Base-by-base conservation (phyloP, 2,797 vertebrate species). In the Poecilia picta region DNA sequence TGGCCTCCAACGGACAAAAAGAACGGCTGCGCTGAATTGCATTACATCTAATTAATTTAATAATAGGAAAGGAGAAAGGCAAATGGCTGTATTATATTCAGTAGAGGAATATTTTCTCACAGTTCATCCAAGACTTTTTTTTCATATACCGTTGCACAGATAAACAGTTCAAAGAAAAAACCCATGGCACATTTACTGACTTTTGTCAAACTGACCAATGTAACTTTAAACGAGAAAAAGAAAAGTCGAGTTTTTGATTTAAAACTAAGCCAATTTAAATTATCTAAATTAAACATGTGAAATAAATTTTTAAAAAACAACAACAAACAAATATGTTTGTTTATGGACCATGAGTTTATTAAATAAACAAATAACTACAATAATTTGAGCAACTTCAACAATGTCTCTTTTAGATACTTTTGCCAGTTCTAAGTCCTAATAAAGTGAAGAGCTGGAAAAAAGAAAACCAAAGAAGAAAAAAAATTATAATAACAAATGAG, bases 1-100 rank as follows among this genome's bases (percentile, higher is more conserved):
- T 59, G 12, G 66, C 74, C 78, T 89, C 79, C 76, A 79, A 89
- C 75, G 62, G 75, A 59, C 55, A 72, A 80, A 76, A 81, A 85
- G 74, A 43, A 70, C 2, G 16, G 45, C 39, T 33, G 20, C 33
- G 18, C 64, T 45, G 8, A 25, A 2, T 33, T 16, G 8, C 71
- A 75, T 57, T 20, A 20, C 72, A 74, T 70, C 74, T 25, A 68
- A 66, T 66, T 66, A 49, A 84, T 75, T 15, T 7, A 4, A 5
- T 1, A 55, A 39, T 6, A 43, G 41, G 10, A 77, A 70, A n/a
- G 16, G 8, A 41, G 66, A 55, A 13, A 5, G 31, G 41, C 15
- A 71, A 43, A 73, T 72, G 36, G 31, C 16, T 10, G 31, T n/a
- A 57, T 31, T 55, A 51, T 46, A 39, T 74, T 55, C 33, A 28